Percentiles rank a stretch among this genome's conserved stretches.
Evolutionary conservation across 2,888 invertebrate species (phyloP).

Genomic region (Cylloceria caligata): DNA sequence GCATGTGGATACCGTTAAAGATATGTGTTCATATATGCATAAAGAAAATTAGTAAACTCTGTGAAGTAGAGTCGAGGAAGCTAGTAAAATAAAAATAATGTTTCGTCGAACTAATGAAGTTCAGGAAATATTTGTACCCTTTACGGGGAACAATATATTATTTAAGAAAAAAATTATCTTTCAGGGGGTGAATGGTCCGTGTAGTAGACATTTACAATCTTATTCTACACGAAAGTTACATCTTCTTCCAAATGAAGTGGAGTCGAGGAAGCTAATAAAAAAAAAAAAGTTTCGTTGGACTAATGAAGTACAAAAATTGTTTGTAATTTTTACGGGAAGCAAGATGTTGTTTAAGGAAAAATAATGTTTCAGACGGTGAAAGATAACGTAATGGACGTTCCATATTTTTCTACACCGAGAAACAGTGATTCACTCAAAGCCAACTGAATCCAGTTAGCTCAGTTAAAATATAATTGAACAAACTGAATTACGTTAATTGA

Average conservation of each 20-base stretch:
- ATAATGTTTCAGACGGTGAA: not conserved
- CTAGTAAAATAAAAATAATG: constrained; percentile 7
- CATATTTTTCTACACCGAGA: no score
- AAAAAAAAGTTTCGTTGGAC: not conserved
- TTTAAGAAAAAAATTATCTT: not conserved
- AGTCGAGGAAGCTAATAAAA: not conserved
- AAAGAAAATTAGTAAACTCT: constrained; percentile 36
- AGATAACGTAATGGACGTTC: no score
- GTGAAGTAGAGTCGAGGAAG: constrained; percentile 1
- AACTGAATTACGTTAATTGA: no score
- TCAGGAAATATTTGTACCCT: not conserved
- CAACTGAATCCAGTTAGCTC: no score
- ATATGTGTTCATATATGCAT: constrained; percentile 22
- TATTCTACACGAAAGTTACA: no score
- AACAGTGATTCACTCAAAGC: no score
- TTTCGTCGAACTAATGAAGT: not conserved
- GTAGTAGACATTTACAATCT: no score
- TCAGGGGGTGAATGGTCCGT: not conserved
- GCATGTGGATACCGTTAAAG: constrained; percentile 40
- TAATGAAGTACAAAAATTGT: not conserved
- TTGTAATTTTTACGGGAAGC: not conserved
- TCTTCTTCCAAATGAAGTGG: no score
- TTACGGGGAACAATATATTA: not conserved
- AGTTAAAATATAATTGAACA: no score
- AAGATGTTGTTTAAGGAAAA: not conserved